Conservation (phyloP, 2,113 vertebrate species). For the Drymodes brunneopygia region DNA sequence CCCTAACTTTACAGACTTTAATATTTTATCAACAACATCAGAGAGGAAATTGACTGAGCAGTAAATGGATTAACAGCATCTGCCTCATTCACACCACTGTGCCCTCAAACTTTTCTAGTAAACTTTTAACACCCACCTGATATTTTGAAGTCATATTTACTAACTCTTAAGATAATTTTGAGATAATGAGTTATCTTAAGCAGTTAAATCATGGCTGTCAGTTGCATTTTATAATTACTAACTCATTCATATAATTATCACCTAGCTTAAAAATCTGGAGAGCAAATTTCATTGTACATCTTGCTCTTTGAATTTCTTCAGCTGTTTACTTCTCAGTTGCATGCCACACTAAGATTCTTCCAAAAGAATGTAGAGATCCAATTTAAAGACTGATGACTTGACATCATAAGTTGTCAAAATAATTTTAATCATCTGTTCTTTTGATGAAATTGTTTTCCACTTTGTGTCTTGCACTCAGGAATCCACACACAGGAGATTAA, state of each 20-base stretch:
- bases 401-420: neutral
- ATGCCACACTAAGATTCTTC: neutral
- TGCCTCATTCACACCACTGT: neutral
- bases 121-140: neutral
- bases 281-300: neutral
- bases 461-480: neutral
- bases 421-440: neutral
- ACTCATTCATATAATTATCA: neutral
- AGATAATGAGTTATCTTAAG: neutral
- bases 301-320: neutral
- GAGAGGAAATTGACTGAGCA: neutral
- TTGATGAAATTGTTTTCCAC: neutral
- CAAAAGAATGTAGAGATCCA: neutral
- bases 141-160: neutral
- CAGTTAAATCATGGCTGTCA: neutral
- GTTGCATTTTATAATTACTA: neutral
- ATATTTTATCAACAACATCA: neutral
- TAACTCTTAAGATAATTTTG: neutral
- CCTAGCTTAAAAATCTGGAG: neutral
- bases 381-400: neutral
- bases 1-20: neutral
- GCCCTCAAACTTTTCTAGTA: neutral
- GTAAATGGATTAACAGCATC: neutral
- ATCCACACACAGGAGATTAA: neutral
- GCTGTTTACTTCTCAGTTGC: neutral